Percentiles rank a stretch among this genome's conserved stretches.
Conservation (phyloP, 2,888 invertebrate genomes). For the Catonia carolina region DNA sequence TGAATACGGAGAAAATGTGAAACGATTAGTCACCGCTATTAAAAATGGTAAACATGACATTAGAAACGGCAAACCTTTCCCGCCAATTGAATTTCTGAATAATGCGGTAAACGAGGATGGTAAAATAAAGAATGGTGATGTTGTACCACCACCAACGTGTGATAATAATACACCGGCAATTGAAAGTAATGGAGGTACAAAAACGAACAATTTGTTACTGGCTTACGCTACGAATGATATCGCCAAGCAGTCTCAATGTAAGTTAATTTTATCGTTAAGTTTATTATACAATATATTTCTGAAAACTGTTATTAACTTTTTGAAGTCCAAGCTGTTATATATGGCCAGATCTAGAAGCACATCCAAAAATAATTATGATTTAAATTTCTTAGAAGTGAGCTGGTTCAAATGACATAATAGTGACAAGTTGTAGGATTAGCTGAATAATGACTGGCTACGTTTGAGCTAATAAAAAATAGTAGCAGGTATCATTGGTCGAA, state of each 20-base stretch:
- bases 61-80: constrained; percentile 63
- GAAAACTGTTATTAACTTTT: too few species aligned
- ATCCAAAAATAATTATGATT: too few species aligned
- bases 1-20: constrained; percentile 88
- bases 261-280: too few species aligned
- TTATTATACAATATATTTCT: too few species aligned
- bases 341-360: too few species aligned
- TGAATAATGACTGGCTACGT: too few species aligned
- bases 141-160: constrained; percentile 25
- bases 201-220: constrained; percentile 45
- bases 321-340: too few species aligned
- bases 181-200: neutral
- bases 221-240: constrained; percentile 59
- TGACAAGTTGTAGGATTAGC: too few species aligned
- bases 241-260: constrained; percentile 46
- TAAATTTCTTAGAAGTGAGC: too few species aligned
- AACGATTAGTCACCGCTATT: constrained; percentile 75
- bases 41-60: constrained; percentile 78
- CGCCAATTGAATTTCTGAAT: constrained; percentile 51
- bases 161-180: constrained; percentile 41
- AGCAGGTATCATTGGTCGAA: too few species aligned
- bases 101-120: constrained; percentile 39
- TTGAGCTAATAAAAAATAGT: too few species aligned
- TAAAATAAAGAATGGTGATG: constrained; percentile 32
- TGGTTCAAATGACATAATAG: too few species aligned